Evolutionary conservation across 1,140 invertebrate genomes (phyloP).

Genomic region (Mizuhopecten yessoensis): DNA sequence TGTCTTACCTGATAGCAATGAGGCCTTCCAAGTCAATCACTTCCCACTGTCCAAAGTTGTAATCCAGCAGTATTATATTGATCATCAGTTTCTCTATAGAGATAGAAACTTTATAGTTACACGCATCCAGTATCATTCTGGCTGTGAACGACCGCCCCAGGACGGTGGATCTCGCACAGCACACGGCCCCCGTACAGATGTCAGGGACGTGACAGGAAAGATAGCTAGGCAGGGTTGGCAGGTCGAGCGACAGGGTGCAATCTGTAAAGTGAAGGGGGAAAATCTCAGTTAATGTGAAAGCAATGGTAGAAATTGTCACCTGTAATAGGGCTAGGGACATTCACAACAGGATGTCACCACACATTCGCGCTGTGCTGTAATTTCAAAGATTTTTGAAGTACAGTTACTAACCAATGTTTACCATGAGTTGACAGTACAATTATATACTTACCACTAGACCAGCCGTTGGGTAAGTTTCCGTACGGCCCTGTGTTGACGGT

Average conservation of each 20-base stretch:
- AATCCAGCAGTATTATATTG: slow-evolving; percentile 51
- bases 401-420: too few species aligned
- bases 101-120: slow-evolving; percentile 55
- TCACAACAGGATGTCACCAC: too few species aligned
- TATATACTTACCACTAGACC: slow-evolving; percentile 58
- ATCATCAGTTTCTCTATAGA: slow-evolving; percentile 57
- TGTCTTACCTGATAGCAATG: slow-evolving; percentile 28
- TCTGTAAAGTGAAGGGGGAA: slow-evolving; percentile 43
- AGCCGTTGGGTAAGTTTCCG: slow-evolving; percentile 42
- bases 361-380: too few species aligned
- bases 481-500: slow-evolving; percentile 42
- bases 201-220: slow-evolving; percentile 55
- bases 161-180: slow-evolving; percentile 50
- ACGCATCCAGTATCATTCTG: slow-evolving; percentile 54
- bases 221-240: slow-evolving; percentile 49
- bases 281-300: too few species aligned
- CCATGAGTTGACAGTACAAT: too few species aligned
- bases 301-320: too few species aligned
- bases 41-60: slow-evolving; percentile 54
- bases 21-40: slow-evolving; percentile 48
- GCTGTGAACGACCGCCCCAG: slow-evolving; percentile 54
- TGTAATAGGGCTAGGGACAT: too few species aligned
- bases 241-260: slow-evolving; percentile 42
- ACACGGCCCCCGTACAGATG: slow-evolving; percentile 52
- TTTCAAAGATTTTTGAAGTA: too few species aligned